These are phyloP conservation scores for Silurus asotus DNA, from an alignment of 2,113 vertebrate species.

Conservation along the genomic window DNA sequence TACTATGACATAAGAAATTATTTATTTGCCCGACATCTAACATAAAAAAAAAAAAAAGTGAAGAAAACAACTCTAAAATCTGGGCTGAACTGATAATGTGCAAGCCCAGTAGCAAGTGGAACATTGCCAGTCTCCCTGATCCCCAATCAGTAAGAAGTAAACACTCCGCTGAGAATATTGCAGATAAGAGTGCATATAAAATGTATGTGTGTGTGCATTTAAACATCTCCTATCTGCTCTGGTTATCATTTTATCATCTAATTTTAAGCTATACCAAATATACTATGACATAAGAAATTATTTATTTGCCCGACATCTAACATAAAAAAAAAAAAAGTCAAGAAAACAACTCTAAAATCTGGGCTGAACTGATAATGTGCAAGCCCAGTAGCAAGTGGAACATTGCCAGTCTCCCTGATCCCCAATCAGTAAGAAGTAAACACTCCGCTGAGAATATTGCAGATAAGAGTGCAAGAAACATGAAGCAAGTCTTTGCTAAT, in stretches of 20 bases:
- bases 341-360: constrained; percentile 47
- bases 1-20: constrained; percentile 10
- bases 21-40: constrained; percentile 15
- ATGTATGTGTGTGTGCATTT: not conserved
- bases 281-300: constrained; percentile 10
- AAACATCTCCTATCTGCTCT: not conserved
- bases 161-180: constrained; percentile 44
- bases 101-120: constrained; percentile 45
- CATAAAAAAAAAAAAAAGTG: constrained; percentile 16
- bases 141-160: constrained; percentile 49
- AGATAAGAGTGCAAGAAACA: constrained; percentile 46
- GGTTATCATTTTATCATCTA: not conserved
- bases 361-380: constrained; percentile 51
- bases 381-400: constrained; percentile 46
- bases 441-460: constrained; percentile 41
- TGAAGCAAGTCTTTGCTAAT: constrained; percentile 48
- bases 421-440: constrained; percentile 50
- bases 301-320: constrained; percentile 15
- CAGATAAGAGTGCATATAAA: constrained; percentile 42
- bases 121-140: constrained; percentile 46
- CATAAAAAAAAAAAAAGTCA: constrained; percentile 11
- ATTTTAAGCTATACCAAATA: constrained; percentile 17
- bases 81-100: constrained; percentile 52
- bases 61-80: constrained; percentile 45
- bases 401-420: constrained; percentile 45